These are phyloP conservation scores for Hemiscyllium ocellatum DNA, from an alignment of 2,113 vertebrate species.

Conservation along the genomic window DNA sequence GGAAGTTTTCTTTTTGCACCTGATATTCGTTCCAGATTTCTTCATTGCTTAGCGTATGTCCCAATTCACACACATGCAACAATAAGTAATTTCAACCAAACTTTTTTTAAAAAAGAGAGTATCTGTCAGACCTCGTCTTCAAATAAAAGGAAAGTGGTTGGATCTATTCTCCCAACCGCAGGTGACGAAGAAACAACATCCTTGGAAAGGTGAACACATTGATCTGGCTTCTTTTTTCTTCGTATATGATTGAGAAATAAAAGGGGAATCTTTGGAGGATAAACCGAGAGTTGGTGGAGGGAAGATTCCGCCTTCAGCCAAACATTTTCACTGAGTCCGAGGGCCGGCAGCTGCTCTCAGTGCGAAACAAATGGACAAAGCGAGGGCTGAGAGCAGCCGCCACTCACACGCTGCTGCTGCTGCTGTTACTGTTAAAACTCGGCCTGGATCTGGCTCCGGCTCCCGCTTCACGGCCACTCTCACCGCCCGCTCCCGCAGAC, in stretches of 20 bases:
- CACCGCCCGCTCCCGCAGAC: not conserved
- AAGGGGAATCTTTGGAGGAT: not conserved
- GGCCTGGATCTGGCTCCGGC: not conserved
- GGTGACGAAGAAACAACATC: conserved; percentile 6
- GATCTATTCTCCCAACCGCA: not conserved
- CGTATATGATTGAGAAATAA: not conserved
- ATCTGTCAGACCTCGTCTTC: not conserved
- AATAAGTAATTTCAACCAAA: not conserved
- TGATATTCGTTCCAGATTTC: conserved; percentile 1
- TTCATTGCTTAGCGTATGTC: not conserved
- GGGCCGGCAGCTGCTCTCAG: not conserved
- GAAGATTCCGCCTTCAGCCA: not conserved
- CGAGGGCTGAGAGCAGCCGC: not conserved
- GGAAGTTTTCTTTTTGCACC: not conserved
- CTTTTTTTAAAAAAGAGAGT: not conserved
- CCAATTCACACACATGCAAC: not conserved
- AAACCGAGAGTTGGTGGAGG: not conserved
- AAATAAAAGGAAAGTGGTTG: not conserved
- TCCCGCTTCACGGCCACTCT: not conserved
- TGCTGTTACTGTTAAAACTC: not conserved
- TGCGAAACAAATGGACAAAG: not conserved
- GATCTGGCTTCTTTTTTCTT: not conserved
- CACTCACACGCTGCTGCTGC: not conserved
- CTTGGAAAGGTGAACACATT: not conserved
- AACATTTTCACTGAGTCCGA: not conserved